Percentiles rank a stretch among this genome's conserved stretches.
phyloP scores from a whole-genome alignment of 35 echinoderm and acorn worm species.

The Antedon bifida region DNA sequence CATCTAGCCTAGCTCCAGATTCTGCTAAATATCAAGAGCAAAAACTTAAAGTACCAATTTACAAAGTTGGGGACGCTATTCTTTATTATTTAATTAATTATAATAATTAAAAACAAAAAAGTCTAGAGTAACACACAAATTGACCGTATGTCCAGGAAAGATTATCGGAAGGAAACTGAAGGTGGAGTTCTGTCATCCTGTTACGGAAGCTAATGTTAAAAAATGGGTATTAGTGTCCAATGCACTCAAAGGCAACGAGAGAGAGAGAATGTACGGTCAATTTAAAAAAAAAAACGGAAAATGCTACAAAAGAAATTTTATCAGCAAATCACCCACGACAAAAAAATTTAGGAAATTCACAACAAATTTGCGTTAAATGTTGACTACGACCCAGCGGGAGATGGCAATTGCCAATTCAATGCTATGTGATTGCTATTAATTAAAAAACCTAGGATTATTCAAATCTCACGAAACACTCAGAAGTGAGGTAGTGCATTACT shows the following conservation, averaged over 20 bases:
- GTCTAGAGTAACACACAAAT: not conserved
- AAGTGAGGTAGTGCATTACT: not conserved
- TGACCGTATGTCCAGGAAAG: not conserved
- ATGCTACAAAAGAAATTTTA: not conserved
- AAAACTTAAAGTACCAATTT: constrained; percentile 14
- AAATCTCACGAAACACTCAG: constrained; percentile 5
- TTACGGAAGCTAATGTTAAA: not conserved
- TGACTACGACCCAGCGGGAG: constrained; percentile 1
- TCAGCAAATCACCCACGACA: too few species aligned
- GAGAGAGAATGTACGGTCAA: too few species aligned
- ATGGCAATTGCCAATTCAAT: constrained; percentile 14
- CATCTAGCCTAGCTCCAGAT: too few species aligned
- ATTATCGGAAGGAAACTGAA: constrained; percentile 3
- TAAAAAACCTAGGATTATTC: not conserved
- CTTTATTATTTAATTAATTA: too few species aligned
- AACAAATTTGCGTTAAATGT: not conserved
- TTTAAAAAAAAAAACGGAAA: not conserved
- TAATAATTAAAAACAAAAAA: not conserved
- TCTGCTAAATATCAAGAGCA: not conserved
- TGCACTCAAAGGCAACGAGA: not conserved
- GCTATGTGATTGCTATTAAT: not conserved
- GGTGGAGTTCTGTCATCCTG: not conserved
- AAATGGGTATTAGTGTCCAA: not conserved
- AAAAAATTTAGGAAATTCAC: not conserved
- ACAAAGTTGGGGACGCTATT: not conserved